Evolutionary conservation across 2,888 invertebrate genomes (phyloP).

Genomic region (Microplitis deprimator): DNA sequence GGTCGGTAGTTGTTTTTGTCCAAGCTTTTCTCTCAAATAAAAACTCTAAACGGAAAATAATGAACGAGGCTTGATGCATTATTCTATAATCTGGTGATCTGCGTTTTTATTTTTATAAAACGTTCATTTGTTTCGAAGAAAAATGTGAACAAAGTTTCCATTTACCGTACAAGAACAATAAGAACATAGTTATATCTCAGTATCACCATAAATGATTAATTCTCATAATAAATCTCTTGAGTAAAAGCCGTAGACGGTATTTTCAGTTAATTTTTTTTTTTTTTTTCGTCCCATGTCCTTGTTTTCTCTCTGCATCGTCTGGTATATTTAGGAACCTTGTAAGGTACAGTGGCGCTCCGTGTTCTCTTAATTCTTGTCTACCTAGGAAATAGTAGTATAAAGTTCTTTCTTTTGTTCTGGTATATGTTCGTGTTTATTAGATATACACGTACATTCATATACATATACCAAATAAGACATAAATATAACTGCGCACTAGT

Average conservation of each 20-base stretch:
- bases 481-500: constrained; percentile 20
- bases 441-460: constrained; percentile 19
- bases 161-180: too few relatives aligned
- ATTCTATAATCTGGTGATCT: too few relatives aligned
- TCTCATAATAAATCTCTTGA: not conserved
- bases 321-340: constrained; percentile 16
- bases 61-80: too few relatives aligned
- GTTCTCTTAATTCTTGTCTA: constrained; percentile 35
- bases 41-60: too few relatives aligned
- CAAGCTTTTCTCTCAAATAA: too few relatives aligned
- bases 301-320: constrained; percentile 10
- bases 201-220: not conserved
- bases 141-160: too few relatives aligned
- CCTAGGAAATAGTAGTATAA: constrained; percentile 14
- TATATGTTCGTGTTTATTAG: constrained; percentile 21
- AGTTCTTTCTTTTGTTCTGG: not conserved
- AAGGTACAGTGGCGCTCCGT: constrained; percentile 26
- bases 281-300: constrained; percentile 10
- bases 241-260: not conserved
- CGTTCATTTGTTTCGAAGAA: too few relatives aligned
- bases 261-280: constrained; percentile 8
- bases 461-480: constrained; percentile 7
- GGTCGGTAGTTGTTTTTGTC: too few relatives aligned
- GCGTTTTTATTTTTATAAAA: too few relatives aligned
- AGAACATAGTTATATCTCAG: not conserved